Evolutionary conservation across 2,113 vertebrate genomes (phyloP).

Genomic region (Leptodactylus fuscus): DNA sequence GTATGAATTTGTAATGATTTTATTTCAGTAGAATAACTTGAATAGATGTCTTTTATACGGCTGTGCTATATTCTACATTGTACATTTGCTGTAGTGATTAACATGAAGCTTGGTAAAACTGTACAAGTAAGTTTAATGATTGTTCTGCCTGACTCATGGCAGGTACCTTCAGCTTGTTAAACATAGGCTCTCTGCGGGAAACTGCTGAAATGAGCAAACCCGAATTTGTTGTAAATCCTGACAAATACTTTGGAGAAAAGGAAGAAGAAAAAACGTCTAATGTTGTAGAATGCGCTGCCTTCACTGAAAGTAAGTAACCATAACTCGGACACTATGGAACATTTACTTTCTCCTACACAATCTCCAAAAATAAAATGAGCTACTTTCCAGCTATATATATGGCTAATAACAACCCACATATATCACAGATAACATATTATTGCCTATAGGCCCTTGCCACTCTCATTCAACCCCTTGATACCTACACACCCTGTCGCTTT

Average conservation of each 20-base stretch:
- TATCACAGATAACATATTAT: not conserved
- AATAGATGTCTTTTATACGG: not conserved
- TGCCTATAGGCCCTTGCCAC: too few relatives aligned
- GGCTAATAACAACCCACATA: not conserved
- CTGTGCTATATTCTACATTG: not conserved
- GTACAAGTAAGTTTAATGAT: conserved; percentile 18
- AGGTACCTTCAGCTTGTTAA: conserved; percentile 71
- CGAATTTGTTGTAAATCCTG: conserved; percentile 70
- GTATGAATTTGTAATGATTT: not conserved
- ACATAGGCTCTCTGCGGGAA: conserved; percentile 66
- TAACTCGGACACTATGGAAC: not conserved
- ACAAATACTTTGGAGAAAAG: conserved; percentile 70
- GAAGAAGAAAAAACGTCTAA: conserved; percentile 58
- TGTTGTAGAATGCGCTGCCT: conserved; percentile 61
- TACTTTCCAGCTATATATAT: not conserved
- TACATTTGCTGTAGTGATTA: conserved; percentile 5
- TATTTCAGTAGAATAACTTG: not conserved
- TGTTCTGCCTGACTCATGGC: conserved; percentile 52
- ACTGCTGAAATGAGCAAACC: conserved; percentile 63
- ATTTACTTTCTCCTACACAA: not conserved
- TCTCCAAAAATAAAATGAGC: not conserved
- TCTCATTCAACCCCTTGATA: too few relatives aligned
- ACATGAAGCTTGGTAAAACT: conserved; percentile 8
- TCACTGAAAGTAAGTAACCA: conserved; percentile 73
- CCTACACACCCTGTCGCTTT: too few relatives aligned